Conservation (phyloP, 2,797 vertebrate genomes). For the Tauraco hartlaubi region DNA sequence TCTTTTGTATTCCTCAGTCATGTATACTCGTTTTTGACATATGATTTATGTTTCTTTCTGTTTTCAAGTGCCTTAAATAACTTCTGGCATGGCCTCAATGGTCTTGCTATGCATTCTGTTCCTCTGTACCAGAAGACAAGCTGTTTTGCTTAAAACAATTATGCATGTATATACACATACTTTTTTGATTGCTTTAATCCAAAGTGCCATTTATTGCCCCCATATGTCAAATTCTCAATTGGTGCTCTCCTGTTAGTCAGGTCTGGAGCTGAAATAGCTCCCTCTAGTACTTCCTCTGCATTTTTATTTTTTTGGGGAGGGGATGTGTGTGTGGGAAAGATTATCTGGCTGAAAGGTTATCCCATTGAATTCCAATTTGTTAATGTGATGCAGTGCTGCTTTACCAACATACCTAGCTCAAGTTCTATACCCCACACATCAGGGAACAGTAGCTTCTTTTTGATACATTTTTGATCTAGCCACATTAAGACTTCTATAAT, state of each 20-base stretch:
- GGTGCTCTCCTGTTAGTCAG: not conserved
- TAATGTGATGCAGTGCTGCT: not conserved
- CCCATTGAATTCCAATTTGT: not conserved
- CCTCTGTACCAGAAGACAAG: constrained; percentile 23
- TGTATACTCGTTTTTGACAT: constrained; percentile 45
- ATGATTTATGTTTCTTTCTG: constrained; percentile 56
- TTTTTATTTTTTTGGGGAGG: not conserved
- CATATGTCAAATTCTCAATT: constrained; percentile 26
- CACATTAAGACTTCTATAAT: not conserved
- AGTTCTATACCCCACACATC: not conserved
- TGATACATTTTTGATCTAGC: not conserved
- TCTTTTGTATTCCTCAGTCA: constrained; percentile 32
- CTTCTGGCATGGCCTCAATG: not conserved
- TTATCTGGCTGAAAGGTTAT: not conserved
- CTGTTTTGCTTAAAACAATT: constrained; percentile 58
- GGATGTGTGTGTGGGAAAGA: not conserved
- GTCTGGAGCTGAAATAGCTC: not conserved
- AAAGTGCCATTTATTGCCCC: constrained; percentile 22
- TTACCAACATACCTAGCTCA: not conserved
- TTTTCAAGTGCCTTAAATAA: constrained; percentile 51
- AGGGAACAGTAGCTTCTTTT: not conserved
- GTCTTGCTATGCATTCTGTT: constrained; percentile 51
- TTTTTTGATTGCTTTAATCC: constrained; percentile 35
- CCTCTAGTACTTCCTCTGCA: not conserved
- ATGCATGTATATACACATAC: not conserved